Evolutionary conservation across 2,888 invertebrate genomes (phyloP), one percentile per base, ranked within the genome.

Genomic region (Drosophila engyochracea): DNA sequence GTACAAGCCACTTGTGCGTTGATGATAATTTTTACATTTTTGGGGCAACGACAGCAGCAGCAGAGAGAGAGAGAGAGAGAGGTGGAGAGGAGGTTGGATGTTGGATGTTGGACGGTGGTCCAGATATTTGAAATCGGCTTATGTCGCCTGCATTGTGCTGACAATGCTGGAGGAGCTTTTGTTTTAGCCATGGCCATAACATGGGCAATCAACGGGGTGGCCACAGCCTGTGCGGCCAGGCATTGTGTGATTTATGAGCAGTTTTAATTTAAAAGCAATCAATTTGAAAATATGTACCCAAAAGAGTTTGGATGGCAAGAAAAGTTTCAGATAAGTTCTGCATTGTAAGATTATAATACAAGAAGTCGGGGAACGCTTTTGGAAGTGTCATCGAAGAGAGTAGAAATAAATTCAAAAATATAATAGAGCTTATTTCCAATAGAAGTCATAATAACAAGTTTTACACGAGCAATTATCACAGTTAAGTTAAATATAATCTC

Each of bases 91-190:
- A 47, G 63, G 22, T 51, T 16, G 64, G 47, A 47, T 47, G 31
- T 49, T 16, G 64, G 47, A 47, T 47, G 47, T 47, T 57, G 69
- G 54, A 61, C 65, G 63, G 73, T 51, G 63, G 73, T 47, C 55
- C 64, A 79, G 86, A 90, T 85, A 85, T 90, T 78, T 84, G 82
- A 93, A 93, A 93, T 91, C 93, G 93, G 93, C 93, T 93, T 93
- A 93, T 92, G 93, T 92, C 92, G 88, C 87, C 90, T 73, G 76
- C 90, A 85, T 91, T 88, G 77, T 88, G 91, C 91, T 88, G 87
- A 85, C 90, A 90, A 64, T 81, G 86, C 90, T 89, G 82, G 67
- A 81, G 86, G 85, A 81, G 82, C 85, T 79, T 86, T 89, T 84
- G 86, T 90, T 86, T 87, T 84, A 71, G 63, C 62, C 54, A 51